These are phyloP conservation scores for Cercopithecus mona DNA, from an alignment of 2,113 vertebrate species.

Conservation along the genomic window DNA sequence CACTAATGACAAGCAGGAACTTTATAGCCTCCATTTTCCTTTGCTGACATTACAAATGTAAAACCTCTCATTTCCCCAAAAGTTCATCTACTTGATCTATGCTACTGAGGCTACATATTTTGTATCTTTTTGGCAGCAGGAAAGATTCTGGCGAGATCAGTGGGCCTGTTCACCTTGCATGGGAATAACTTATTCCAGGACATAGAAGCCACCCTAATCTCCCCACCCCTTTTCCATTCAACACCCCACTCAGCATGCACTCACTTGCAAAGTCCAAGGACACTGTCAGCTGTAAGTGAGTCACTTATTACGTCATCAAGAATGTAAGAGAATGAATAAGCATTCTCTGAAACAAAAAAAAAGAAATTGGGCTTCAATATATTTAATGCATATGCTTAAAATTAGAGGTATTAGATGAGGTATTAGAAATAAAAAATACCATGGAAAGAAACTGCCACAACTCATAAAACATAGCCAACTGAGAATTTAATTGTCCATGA, in stretches of 20 bases:
- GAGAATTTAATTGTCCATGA: background rate
- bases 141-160: background rate
- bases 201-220: background rate
- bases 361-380: background rate
- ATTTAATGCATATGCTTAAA: background rate
- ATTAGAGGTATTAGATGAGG: no score
- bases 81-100: constrained; percentile 55
- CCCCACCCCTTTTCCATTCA: background rate
- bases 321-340: background rate
- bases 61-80: constrained; percentile 35
- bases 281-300: background rate
- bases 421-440: background rate
- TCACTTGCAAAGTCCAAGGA: background rate
- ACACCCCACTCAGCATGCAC: background rate
- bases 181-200: background rate
- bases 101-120: constrained; percentile 4
- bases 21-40: constrained; percentile 47
- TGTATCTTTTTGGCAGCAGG: background rate
- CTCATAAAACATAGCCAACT: background rate
- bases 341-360: background rate
- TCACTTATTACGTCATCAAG: background rate
- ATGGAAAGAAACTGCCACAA: background rate
- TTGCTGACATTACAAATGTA: constrained; percentile 62
- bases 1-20: constrained; percentile 39
- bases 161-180: background rate